Percentiles rank a stretch among this genome's conserved stretches.
Evolutionary conservation across 2,113 vertebrate genomes (phyloP).

Genomic region (Chionodraco myersi): DNA sequence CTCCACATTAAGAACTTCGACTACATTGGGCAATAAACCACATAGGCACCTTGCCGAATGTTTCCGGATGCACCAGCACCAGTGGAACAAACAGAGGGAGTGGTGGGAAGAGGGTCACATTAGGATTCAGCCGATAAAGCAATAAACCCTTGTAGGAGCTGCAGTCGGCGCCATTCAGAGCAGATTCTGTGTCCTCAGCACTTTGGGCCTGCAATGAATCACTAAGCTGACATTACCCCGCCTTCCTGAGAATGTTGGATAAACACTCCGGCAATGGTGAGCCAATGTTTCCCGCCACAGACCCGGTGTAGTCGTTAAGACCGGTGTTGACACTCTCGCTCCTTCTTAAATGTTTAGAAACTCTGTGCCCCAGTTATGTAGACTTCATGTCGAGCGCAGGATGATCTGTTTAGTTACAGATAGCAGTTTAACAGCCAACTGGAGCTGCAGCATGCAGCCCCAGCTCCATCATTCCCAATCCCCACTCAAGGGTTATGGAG

Average conservation of each 20-base stretch:
- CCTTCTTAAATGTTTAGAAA: constrained; percentile 60
- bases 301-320: constrained; percentile 45
- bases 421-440: constrained; percentile 40
- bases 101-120: constrained; percentile 67
- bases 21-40: constrained; percentile 47
- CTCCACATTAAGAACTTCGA: constrained; percentile 23
- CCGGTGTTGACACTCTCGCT: constrained; percentile 43
- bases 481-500: constrained; percentile 30
- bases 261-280: constrained; percentile 67
- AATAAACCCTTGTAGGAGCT: constrained; percentile 78
- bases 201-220: constrained; percentile 79
- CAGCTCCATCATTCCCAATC: constrained; percentile 8
- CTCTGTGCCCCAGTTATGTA: constrained; percentile 39
- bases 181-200: constrained; percentile 81
- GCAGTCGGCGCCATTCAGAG: constrained; percentile 72
- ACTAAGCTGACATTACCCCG: constrained; percentile 72
- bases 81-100: constrained; percentile 45
- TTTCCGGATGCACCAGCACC: constrained; percentile 50
- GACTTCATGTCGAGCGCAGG: constrained; percentile 37
- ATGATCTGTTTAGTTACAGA: constrained; percentile 55
- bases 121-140: constrained; percentile 82
- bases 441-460: constrained; percentile 31
- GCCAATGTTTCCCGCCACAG: constrained; percentile 40
- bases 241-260: constrained; percentile 64
- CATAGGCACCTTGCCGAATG: constrained; percentile 38